A percentile compares a stretch with the other conserved stretches of the same genome.
phyloP scores from a whole-genome alignment of 2,888 invertebrate species.

The Caenorhabditis sp. region DNA sequence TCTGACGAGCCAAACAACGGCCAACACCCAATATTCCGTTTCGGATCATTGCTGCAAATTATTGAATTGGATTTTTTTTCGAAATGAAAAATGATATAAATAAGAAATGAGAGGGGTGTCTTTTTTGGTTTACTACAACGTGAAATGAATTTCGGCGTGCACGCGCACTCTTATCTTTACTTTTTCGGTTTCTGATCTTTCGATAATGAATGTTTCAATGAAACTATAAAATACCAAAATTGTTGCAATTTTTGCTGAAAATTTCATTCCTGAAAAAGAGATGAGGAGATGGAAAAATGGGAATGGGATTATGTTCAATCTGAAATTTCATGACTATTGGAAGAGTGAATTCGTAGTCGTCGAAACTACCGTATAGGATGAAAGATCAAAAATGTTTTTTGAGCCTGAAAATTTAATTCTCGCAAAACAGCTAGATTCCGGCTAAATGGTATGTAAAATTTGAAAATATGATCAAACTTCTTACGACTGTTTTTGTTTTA shows the following conservation, averaged over 20 bases:
- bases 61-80: neutral
- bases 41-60: slow-evolving; percentile 15
- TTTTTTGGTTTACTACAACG: neutral
- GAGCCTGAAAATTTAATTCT: too few relatives aligned
- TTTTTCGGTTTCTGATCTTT: neutral
- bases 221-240: neutral
- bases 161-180: neutral
- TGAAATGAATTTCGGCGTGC: neutral
- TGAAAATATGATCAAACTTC: too few relatives aligned
- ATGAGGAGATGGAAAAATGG: neutral
- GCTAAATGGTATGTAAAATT: too few relatives aligned
- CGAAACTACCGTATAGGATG: too few relatives aligned
- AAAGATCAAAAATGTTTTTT: too few relatives aligned
- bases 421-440: too few relatives aligned
- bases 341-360: too few relatives aligned
- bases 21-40: slow-evolving; percentile 24
- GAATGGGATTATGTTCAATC: too few relatives aligned
- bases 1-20: slow-evolving; percentile 10
- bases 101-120: neutral
- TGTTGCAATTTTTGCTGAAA: neutral
- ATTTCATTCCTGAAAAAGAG: neutral
- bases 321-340: too few relatives aligned
- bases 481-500: too few relatives aligned
- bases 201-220: neutral
- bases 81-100: neutral